Evolutionary conservation across 1,140 invertebrate genomes (phyloP).

Genomic region (Mycetomoellerius zeteki): DNA sequence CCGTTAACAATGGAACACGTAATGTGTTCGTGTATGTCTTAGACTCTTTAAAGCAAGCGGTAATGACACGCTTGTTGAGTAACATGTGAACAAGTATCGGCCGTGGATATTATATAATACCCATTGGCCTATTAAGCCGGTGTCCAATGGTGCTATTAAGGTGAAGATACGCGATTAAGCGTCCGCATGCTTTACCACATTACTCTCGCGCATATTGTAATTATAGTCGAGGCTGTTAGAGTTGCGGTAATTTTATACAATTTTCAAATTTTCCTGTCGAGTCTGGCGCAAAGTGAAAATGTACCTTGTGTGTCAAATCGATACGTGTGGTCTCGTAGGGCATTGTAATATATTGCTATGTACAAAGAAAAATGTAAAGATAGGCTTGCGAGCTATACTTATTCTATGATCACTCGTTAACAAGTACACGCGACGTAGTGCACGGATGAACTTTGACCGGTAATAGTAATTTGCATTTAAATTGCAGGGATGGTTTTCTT

Average conservation of each 20-base stretch:
- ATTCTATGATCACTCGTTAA: constrained; percentile 14
- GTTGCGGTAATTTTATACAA: constrained; percentile 45
- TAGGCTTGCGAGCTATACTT: constrained; percentile 16
- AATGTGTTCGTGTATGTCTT: constrained; percentile 19
- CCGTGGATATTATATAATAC: constrained; percentile 61
- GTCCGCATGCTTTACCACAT: constrained; percentile 14
- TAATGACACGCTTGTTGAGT: constrained; percentile 63
- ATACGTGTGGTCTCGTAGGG: background rate
- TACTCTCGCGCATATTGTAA: constrained; percentile 38
- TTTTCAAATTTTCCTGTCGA: constrained; percentile 56
- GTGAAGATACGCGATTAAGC: constrained; percentile 52
- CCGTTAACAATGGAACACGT: constrained; percentile 27
- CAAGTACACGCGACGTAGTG: background rate
- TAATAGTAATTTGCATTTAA: background rate
- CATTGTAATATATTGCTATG: background rate
- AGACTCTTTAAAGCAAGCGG: constrained; percentile 28
- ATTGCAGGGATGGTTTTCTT: background rate
- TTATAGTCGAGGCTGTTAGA: constrained; percentile 10
- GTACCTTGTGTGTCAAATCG: background rate
- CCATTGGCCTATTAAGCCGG: constrained; percentile 52
- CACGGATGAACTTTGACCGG: background rate
- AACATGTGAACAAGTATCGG: constrained; percentile 57
- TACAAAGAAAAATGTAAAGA: background rate
- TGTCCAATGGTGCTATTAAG: constrained; percentile 50
- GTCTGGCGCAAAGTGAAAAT: constrained; percentile 20